Evolutionary conservation across 2,888 invertebrate genomes (phyloP), one percentile per base, ranked within the genome.

Genomic region (Nowickia ferox): DNA sequence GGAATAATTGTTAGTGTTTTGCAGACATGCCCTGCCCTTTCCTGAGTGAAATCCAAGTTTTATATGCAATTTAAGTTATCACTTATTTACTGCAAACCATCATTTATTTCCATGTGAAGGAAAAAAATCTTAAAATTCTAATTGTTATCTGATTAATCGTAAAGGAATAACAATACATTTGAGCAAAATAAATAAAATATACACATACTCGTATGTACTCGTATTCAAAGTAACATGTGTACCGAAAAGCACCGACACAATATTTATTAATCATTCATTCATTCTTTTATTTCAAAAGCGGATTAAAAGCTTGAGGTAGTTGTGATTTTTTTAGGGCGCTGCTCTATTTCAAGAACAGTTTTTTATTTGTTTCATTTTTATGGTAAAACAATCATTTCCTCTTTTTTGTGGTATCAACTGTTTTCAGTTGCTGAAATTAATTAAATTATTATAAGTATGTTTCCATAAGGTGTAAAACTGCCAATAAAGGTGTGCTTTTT

Each of bases 281-380:
- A 68, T 68, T 78, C 5, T 51, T 48, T 48, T 59, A 68, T 68
- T 48, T 74, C 1, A 66, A 80, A 66, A 66, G 48, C 65, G 57
- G 66, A 57, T 80, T 72, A 80, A 38, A 72, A 48, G 11, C 46
- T 9, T 9, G 9, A 46, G 19, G 13, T 59, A 22, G 1, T 51
- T 48, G 40, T 51, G 48, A 19, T 42, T 48, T 74, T 30, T 17
- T 46, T 30, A 72, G 57, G 65, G 77, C 59, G 72, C 59, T 77
- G 59, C 57, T 74, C 66, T 51, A 38, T 22, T 72, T 77, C 42
- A 51, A 77, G 59, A 77, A 77, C 48, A 83, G 42, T 51, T 44
- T 59, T 42, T 15, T n/a, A n/a, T 40, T 76, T 8, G 8, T 19
- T 53, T 19, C 1, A 1, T 61, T 63, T n/a, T 61, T 17, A 11